Evolutionary conservation across 2,113 vertebrate genomes (phyloP).

Genomic region (Herpetotheres cachinnans): DNA sequence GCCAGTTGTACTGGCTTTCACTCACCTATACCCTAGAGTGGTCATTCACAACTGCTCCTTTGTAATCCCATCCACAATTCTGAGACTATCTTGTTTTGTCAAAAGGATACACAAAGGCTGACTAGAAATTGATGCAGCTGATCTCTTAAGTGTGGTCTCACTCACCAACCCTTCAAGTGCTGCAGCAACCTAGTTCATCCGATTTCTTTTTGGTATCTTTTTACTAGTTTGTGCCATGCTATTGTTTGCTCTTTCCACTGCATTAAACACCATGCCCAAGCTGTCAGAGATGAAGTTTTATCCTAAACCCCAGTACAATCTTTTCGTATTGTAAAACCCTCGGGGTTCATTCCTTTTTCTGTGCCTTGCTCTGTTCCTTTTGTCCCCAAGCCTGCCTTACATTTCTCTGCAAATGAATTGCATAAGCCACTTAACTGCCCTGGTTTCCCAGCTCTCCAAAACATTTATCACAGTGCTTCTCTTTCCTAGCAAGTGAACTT

Average conservation of each 20-base stretch:
- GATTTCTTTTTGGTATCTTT: background rate
- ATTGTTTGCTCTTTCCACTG: background rate
- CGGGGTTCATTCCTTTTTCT: background rate
- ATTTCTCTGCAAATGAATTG: background rate
- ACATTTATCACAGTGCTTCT: background rate
- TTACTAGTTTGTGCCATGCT: background rate
- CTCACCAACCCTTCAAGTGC: background rate
- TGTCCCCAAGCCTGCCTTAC: background rate
- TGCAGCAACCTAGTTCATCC: background rate
- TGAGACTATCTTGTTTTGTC: background rate
- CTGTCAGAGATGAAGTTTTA: background rate
- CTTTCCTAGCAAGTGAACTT: background rate
- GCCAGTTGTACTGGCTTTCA: background rate
- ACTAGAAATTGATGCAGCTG: background rate
- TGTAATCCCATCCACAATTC: background rate
- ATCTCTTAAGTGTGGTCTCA: background rate
- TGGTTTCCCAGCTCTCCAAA: background rate
- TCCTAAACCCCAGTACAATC: background rate
- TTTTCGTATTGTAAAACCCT: background rate
- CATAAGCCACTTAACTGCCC: background rate
- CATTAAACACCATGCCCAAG: background rate
- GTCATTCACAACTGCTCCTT: background rate
- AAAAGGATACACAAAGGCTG: background rate
- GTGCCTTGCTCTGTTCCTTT: background rate
- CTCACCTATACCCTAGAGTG: background rate